Base-by-base conservation (phyloP, 2,113 vertebrate genomes). In the Limanda limanda region DNA sequence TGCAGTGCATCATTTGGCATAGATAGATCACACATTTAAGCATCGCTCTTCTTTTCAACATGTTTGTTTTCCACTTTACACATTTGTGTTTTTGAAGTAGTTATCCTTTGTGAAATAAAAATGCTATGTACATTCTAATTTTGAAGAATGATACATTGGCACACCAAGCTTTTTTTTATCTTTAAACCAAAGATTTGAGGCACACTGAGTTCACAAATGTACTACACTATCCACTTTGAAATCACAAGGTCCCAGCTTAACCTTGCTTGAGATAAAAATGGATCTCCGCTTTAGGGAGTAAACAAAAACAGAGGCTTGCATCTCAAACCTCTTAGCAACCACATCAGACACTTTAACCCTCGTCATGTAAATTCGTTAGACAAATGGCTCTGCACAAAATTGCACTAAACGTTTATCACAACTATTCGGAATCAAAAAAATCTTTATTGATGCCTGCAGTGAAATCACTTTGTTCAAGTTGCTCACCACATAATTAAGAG, bases 281-380 rank as follows among this genome's bases (percentile, higher is more conserved):
- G 76, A 79, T 70, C 65, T 70, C 23, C 64, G 63, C 58, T 76
- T 31, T 51, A 3, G 54, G 27, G 64, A 79, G 64, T 64, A 79
- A 69, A 72, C 47, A 65, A 54, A 56, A 77, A 78, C 14, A 63
- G 3, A 59, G 61, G n/a, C 45, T 59, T 56, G 37, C 48, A 81
- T 74, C 18, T 65, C 23, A 27, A 52, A 62, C 62, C 56, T 70
- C 78, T 40, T 74, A 66, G 74, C 63, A 79, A 69, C 68, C 47
- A 47, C 64, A 70, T 76, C 55, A 73, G 54, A 79, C 23, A 60
- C 57, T 31, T 67, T 71, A 61, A 68, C 20, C 23, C 52, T 81
- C 35, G 60, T 68, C 27, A 37, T 52, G 37, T 56, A 72, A 56
- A 63, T 77, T 18, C 51, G 40, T 24, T 3, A 54, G 56, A 56